Base-by-base conservation (phyloP, 2,113 vertebrate species). In the Rissa tridactyla region DNA sequence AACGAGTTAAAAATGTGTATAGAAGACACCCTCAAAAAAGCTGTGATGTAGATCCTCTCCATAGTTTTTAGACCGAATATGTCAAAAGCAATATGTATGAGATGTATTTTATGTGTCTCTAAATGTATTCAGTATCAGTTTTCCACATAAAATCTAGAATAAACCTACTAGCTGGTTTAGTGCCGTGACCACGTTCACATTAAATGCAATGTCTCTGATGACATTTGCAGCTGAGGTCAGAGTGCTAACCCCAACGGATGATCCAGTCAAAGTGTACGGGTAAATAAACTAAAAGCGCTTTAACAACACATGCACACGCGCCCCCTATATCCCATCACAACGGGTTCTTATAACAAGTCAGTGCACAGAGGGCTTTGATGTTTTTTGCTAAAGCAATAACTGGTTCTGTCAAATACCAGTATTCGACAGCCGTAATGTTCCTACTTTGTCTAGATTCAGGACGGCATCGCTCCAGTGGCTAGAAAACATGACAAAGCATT, bases 361-460 rank as follows among this genome's bases (percentile, higher is more conserved):
- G 66, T 84, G 66, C 93, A 91, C 34, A 27, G n/a, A 94, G 72
- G 68, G 27, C 64, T 96, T 70, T 68, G 87, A 92, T 88, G 22
- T 42, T 92, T 93, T 82, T 64, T 86, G 58, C 62, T 86, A 61
- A 94, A 94, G 89, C 71, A 91, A 6, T 93, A 86, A 82, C 49
- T 51, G 69, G 26, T 91, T 93, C 72, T 97, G 85, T 94, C 93
- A 95, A 73, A 55, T 79, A 38, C 19, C 2, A 22, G 86, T 82
- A 82, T 95, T 90, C 51, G 95, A 96, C 83, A 96, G 71, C 75
- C 25, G 3, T 89, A 97, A 94, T 81, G 52, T 81, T 82, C 90
- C 80, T 92, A n/a, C 26, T 96, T 96, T 89, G 92, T 95, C 91
- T 94, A 97, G 82, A 96, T 97, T 95, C 89, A 52, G 51, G 91